Evolutionary conservation across 2,888 invertebrate species (phyloP).

Genomic region (Taenaris catops): DNA sequence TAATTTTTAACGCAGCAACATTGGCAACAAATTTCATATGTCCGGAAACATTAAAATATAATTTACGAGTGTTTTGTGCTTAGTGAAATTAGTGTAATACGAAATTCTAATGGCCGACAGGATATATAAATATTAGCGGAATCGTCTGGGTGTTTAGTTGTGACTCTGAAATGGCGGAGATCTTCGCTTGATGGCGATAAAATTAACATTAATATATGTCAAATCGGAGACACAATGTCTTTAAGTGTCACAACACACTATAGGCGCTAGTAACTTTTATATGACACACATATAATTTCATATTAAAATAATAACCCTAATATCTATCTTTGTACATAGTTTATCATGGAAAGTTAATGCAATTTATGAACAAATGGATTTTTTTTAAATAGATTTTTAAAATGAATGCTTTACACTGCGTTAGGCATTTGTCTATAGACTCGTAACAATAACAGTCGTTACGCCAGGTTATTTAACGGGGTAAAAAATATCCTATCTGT

Average conservation of each 20-base stretch:
- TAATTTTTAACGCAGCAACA: constrained; percentile 71
- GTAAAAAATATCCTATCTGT: too few species aligned
- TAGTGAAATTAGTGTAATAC: constrained; percentile 68
- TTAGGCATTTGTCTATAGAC: too few species aligned
- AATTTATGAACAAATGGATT: too few species aligned
- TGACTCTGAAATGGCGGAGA: constrained; percentile 40
- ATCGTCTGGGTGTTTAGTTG: constrained; percentile 50
- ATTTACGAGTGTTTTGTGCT: constrained; percentile 65
- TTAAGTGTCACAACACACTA: constrained; percentile 22
- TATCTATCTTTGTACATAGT: too few species aligned
- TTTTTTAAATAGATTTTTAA: too few species aligned
- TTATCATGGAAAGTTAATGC: too few species aligned
- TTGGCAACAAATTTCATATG: constrained; percentile 54
- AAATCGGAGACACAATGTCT: constrained; percentile 5
- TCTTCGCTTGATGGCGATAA: constrained; percentile 42
- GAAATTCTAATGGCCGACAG: constrained; percentile 54
- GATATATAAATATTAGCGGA: constrained; percentile 67
- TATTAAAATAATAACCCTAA: too few species aligned
- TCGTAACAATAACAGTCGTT: too few species aligned
- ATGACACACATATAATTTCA: too few species aligned
- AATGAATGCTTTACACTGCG: too few species aligned
- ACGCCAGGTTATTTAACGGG: too few species aligned
- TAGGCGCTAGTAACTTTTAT: too few species aligned
- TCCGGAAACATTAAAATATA: constrained; percentile 75
- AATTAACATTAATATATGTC: constrained; percentile 32